Base-by-base conservation (phyloP, 2,113 vertebrate genomes). In the Paralichthys olivaceus region DNA sequence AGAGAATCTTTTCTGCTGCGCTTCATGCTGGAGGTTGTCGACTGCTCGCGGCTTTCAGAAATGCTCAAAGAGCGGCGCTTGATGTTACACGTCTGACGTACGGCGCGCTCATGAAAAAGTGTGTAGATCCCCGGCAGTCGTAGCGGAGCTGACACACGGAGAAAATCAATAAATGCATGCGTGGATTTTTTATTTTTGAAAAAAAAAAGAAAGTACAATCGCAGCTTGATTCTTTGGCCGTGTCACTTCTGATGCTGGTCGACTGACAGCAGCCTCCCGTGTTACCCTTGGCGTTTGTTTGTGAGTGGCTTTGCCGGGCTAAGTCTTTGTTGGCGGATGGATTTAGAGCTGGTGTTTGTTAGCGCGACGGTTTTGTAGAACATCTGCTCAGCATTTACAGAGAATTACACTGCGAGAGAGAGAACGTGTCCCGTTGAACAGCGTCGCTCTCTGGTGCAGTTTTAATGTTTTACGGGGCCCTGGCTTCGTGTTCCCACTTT, bases 301-400 rank as follows among this genome's bases (percentile, higher is more conserved):
- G 78, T 40, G 0, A 76, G 70, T 69, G 80, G 84, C 80, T 88
- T 87, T 84, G 25, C 64, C 1, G 64, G 73, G 84, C 77, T 89
- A 81, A 90, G 85, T 85, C 83, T 83, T 75, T 90, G 89, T 89
- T 81, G 58, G 79, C 37, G 15, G 17, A 70, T 61, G 84, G 83
- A 84, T 90, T 87, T 75, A 49, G 62, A 75, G 60, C 4, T 5
- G 15, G 45, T 49, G 45, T 53, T 53, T n/a, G 49, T 9, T 9
- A 53, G 22, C 53, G 53, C 53, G 5, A 4, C n/a, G 22, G 22
- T 12, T 88, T 86, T 75, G 49, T 57, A 32, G 68, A 84, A 84
- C 87, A 74, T 83, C 88, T 88, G 84, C 77, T 79, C 68, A 74
- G 79, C 69, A 59, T 84, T 89, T 84, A 65, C 75, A 64, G 57